These are phyloP conservation scores for Frankliniella intonsa DNA, from an alignment of 2,888 invertebrate species.

Conservation along the genomic window DNA sequence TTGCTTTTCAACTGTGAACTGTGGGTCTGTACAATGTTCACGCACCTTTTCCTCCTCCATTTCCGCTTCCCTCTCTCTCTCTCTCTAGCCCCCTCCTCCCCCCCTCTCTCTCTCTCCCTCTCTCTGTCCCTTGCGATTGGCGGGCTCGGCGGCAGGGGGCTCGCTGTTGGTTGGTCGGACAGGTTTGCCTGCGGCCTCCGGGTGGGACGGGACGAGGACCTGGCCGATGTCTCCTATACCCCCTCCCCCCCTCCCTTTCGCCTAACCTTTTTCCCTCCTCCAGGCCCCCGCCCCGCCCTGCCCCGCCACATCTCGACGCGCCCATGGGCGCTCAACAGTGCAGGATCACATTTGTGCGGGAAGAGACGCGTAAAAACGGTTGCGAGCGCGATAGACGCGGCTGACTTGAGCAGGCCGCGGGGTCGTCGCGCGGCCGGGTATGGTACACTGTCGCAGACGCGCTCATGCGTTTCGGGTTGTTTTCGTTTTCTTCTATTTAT, in stretches of 20 bases:
- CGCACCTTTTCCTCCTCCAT: too few relatives aligned
- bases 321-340: not conserved
- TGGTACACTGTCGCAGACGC: not conserved
- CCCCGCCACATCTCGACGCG: not conserved
- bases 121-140: not conserved
- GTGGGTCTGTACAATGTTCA: too few relatives aligned
- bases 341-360: slow-evolving; percentile 1
- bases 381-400: not conserved
- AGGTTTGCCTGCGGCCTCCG: not conserved
- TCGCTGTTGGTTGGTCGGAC: not conserved
- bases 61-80: too few relatives aligned
- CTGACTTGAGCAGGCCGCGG: too few relatives aligned
- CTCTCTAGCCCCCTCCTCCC: too few relatives aligned
- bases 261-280: too few relatives aligned
- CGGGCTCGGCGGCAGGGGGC: not conserved
- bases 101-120: too few relatives aligned
- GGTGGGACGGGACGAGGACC: not conserved
- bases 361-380: slow-evolving; percentile 13
- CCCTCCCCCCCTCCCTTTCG: not conserved
- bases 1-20: too few relatives aligned
- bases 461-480: not conserved
- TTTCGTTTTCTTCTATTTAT: not conserved
- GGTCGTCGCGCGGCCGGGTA: too few relatives aligned
- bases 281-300: too few relatives aligned
- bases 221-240: not conserved